phyloP scores from a whole-genome alignment of 1,140 invertebrate genomes.

The Lucilia sericata region DNA sequence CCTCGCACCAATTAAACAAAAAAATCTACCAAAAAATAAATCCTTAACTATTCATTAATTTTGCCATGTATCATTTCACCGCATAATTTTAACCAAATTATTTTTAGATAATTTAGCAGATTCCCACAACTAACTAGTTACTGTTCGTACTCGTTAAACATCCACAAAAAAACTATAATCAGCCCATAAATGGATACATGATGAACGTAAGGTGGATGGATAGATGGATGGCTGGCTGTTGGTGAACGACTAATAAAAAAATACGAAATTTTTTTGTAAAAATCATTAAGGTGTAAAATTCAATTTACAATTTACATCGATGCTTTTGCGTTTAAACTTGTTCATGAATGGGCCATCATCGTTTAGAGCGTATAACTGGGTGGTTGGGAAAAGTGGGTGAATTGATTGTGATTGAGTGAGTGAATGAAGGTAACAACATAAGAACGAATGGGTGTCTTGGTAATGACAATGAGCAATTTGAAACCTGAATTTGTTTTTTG shows the following conservation, averaged over 20 bases:
- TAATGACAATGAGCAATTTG: slow-evolving; percentile 19
- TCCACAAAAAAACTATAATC: background rate
- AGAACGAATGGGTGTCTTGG: slow-evolving; percentile 3
- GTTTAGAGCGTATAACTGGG: background rate
- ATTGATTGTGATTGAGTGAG: slow-evolving; percentile 11
- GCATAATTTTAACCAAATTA: background rate
- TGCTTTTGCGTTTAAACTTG: slow-evolving; percentile 23
- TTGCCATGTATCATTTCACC: too few relatives aligned
- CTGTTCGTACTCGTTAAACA: background rate
- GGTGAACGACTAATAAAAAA: background rate
- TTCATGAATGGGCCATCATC: slow-evolving; percentile 2
- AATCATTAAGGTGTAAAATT: slow-evolving; percentile 39
- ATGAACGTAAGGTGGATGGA: too few relatives aligned
- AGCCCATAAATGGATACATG: background rate
- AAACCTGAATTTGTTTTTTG: background rate
- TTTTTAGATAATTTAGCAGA: slow-evolving; percentile 12
- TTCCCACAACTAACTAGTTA: slow-evolving; percentile 1
- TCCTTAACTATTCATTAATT: too few relatives aligned
- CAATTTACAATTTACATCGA: slow-evolving; percentile 35
- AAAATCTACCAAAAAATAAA: too few relatives aligned
- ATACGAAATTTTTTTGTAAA: background rate
- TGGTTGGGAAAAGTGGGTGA: background rate
- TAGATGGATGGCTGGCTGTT: too few relatives aligned
- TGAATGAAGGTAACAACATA: background rate
- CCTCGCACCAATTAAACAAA: too few relatives aligned